Conservation (phyloP, 2,888 invertebrate species). For the Drosophila ustulata region DNA sequence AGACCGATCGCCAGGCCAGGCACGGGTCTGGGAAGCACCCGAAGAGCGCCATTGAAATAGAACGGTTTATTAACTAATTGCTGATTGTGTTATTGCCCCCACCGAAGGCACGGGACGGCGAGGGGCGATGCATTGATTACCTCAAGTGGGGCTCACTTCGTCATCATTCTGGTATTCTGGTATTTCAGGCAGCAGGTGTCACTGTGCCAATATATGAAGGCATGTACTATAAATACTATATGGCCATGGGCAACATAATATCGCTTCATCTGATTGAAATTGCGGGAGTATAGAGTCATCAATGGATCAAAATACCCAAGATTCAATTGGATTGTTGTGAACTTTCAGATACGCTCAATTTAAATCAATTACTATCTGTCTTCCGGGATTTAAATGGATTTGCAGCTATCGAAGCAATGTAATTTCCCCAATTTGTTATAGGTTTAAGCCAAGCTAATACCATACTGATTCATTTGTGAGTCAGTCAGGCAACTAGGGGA, state of each 20-base stretch:
- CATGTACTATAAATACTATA: slow-evolving; percentile 50
- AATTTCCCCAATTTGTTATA: slow-evolving; percentile 3
- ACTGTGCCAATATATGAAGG: slow-evolving; percentile 37
- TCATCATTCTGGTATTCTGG: slow-evolving; percentile 72
- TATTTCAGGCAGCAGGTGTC: slow-evolving; percentile 53
- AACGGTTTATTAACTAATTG: slow-evolving; percentile 40
- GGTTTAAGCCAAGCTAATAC: not conserved
- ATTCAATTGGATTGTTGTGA: not conserved
- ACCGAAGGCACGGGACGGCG: slow-evolving; percentile 2
- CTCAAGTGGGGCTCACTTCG: slow-evolving; percentile 28
- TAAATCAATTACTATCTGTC: not conserved
- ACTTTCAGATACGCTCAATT: not conserved
- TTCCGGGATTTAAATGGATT: not conserved
- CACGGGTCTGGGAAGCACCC: slow-evolving; percentile 58
- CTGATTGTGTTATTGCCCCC: slow-evolving; percentile 39
- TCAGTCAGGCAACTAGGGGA: not conserved
- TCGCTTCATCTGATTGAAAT: slow-evolving; percentile 36
- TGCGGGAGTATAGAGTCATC: slow-evolving; percentile 22
- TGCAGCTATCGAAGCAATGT: not conserved
- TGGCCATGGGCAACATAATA: slow-evolving; percentile 20
- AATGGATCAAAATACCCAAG: slow-evolving; percentile 11
- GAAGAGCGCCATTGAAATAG: slow-evolving; percentile 2
- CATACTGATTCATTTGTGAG: not conserved
- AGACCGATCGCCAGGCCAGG: slow-evolving; percentile 25
- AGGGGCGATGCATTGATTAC: slow-evolving; percentile 1